Percentiles rank a stretch among this genome's conserved stretches.
Evolutionary conservation across 2,797 vertebrate genomes (phyloP).

Genomic region (Aeoliscus strigatus): DNA sequence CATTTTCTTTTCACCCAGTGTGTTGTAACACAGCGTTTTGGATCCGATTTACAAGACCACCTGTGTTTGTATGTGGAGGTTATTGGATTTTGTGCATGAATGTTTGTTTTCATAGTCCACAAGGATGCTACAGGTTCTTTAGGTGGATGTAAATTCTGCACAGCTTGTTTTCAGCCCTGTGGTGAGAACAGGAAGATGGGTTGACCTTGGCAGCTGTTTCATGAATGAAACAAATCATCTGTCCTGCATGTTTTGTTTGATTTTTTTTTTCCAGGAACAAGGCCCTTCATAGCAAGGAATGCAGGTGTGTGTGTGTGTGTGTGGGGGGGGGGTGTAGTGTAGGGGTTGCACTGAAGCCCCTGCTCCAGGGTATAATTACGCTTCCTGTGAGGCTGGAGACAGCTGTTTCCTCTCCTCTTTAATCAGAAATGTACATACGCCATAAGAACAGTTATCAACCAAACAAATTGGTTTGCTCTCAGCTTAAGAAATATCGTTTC

Average conservation of each 20-base stretch:
- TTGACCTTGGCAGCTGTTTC: conserved; percentile 18
- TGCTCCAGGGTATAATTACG: conserved; percentile 59
- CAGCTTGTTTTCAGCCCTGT: neutral
- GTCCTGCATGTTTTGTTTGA: conserved; percentile 2
- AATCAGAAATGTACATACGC: conserved; percentile 42
- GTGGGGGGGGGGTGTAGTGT: conserved; percentile 1
- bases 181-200: neutral
- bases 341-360: conserved; percentile 20
- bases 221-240: conserved; percentile 19
- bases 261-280: conserved; percentile 28
- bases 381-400: conserved; percentile 56
- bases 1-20: conserved; percentile 36
- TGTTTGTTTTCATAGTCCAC: neutral
- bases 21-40: conserved; percentile 32
- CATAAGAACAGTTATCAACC: conserved; percentile 38
- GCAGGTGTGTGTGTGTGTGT: conserved; percentile 30
- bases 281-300: conserved; percentile 31
- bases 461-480: conserved; percentile 29
- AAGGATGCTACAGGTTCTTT: neutral
- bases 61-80: conserved; percentile 13
- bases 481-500: conserved; percentile 23
- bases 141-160: conserved; percentile 1
- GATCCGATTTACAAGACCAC: conserved; percentile 8
- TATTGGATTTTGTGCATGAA: neutral
- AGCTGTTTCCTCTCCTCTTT: conserved; percentile 64